Evolutionary conservation across 2,888 invertebrate species (phyloP), one percentile per base, ranked within the genome.

Genomic region (Philereme transversata): DNA sequence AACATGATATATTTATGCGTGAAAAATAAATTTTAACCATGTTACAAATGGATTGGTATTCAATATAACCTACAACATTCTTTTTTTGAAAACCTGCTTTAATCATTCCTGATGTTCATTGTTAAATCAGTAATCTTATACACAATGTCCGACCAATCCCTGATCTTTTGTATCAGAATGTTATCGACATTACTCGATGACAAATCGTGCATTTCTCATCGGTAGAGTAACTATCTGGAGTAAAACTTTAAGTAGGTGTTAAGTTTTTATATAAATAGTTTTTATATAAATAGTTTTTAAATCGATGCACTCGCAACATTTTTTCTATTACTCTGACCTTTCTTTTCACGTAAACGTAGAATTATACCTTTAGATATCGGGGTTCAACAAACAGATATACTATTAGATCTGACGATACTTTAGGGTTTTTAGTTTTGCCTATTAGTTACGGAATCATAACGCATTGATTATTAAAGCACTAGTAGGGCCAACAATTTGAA

Each of bases 201-300:
- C 47, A 11, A 57, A 68, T 68, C 69, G 67, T 76, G 74, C 73
- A 75, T 77, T 76, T 74, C 68, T 72, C 66, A 68, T 73, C 74
- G 71, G 70, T 77, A 69, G 72, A 61, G 71, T 74, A 60, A 69
- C 70, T 80, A 83, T 84, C 81, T 77, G 81, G 86, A 81, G 82
- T 84, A 76, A 79, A 82, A 83, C 80, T 83, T 84, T 86, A 82
- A 78, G 77, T 86, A 83, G 80, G 73, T 75, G 69, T 81, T 88
- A 87, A 85, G 85, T 87, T 86, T 83, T 71, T 61, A 76, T 76
- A 75, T 78, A 76, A 70, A 73, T 79, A 81, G 77, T 79, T 78
- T 60, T 70, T 79, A 75, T n/a, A n/a, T n/a, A 76, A 70, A 73
- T 79, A 81, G 77, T 79, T 78, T 60, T 70, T 79, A 75, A 22